Evolutionary conservation across 2,888 invertebrate genomes (phyloP), one percentile per base, ranked within the genome.

Genomic region (Caenorhabditis virilis): DNA sequence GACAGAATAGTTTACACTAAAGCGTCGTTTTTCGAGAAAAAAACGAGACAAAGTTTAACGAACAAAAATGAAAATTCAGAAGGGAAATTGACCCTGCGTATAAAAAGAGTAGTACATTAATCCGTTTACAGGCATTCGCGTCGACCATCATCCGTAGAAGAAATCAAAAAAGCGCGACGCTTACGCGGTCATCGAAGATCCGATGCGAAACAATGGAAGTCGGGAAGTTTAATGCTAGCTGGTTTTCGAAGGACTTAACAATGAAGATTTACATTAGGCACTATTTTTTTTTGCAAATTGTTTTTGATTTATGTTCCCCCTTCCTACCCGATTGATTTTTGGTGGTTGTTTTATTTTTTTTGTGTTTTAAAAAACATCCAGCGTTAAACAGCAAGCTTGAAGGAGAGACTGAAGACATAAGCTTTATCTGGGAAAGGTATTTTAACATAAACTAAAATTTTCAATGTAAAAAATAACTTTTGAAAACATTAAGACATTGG

Each of bases 171-270:
- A 54, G 60, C 59, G 39, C 55, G 72, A 46, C 41, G 72, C 18
- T 56, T 66, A 42, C 57, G 65, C 50, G 74, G 72, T 42, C 70
- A 75, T 42, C 69, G 77, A 35, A 76, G 59, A 57, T 68, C 55
- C 38, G 69, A 59, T 33, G 66, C 54, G 49, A 78, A 77, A 53
- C 69, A 69, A 43, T 78, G 78, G 78, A 78, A 78, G 51, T 71
- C 77, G 36, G 78, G 78, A 11, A 74, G 72, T 57, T 41, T 78
- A 39, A 78, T 78, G 76, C 55, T 78, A 45, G 69, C 66, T 35
- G 72, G 73, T 41, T 78, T 78, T 48, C 56, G 66, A 45, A 56
- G 66, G 50, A 53, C 58, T 38, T 66, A 59, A 56, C n/a, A n/a
- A n/a, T n/a, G n/a, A n/a, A n/a, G n/a, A n/a, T n/a, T n/a, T n/a